phyloP scores from a whole-genome alignment of 1,140 invertebrate species.

The Anadara kagoshimensis region DNA sequence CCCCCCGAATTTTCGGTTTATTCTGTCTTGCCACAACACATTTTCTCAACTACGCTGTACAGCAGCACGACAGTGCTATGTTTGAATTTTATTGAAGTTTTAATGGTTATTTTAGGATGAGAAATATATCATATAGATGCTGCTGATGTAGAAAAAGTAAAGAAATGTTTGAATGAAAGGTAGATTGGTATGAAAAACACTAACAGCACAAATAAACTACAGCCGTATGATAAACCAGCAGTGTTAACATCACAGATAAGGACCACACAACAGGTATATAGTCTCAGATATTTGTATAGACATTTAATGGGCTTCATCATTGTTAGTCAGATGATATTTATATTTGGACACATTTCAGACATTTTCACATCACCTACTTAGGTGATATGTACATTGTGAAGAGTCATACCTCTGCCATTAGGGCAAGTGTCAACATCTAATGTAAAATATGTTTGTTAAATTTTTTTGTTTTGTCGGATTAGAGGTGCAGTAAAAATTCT shows the following conservation, averaged over 20 bases:
- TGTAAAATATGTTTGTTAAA: too few species aligned
- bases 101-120: constrained; percentile 75
- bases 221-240: constrained; percentile 79
- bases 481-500: too few species aligned
- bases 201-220: constrained; percentile 78
- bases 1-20: too few species aligned
- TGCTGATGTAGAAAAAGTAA: constrained; percentile 85
- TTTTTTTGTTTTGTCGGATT: too few species aligned
- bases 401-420: neutral
- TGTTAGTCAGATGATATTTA: neutral
- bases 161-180: constrained; percentile 75
- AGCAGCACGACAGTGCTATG: neutral
- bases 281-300: neutral
- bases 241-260: constrained; percentile 86
- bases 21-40: too few species aligned
- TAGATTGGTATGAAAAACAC: constrained; percentile 84
- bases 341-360: neutral
- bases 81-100: neutral
- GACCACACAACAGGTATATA: constrained; percentile 81
- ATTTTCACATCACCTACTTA: neutral
- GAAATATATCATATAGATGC: constrained; percentile 88
- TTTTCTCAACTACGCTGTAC: too few species aligned
- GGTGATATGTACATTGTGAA: neutral
- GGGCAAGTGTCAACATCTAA: neutral
- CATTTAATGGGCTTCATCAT: neutral